These are phyloP conservation scores for Keiferia lycopersicella DNA, from an alignment of 2,888 invertebrate genomes.

Conservation along the genomic window DNA sequence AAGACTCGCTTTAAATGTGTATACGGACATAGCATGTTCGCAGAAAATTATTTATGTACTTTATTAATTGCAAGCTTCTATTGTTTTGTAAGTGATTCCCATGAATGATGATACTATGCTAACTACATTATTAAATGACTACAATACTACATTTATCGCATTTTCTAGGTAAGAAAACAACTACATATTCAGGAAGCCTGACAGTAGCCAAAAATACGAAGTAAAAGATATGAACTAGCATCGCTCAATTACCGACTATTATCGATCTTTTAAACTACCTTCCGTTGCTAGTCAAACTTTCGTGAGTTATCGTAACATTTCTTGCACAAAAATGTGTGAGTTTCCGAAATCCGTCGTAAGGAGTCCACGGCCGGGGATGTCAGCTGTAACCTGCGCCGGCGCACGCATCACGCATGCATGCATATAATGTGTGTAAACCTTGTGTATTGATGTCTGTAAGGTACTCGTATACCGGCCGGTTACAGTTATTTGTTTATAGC, in stretches of 20 bases:
- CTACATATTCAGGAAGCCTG: too few relatives aligned
- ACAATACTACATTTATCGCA: too few relatives aligned
- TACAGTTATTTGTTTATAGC: background rate
- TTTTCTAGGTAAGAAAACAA: too few relatives aligned
- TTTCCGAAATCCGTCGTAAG: conserved; percentile 33
- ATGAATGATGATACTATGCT: background rate
- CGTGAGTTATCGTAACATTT: conserved; percentile 16
- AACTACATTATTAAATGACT: too few relatives aligned
- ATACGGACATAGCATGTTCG: background rate
- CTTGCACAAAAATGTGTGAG: conserved; percentile 19
- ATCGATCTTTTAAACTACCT: background rate
- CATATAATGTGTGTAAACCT: background rate
- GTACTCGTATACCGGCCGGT: background rate
- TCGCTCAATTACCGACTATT: background rate
- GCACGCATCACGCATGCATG: conserved; percentile 22
- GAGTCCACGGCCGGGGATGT: conserved; percentile 39
- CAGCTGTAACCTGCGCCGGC: conserved; percentile 36
- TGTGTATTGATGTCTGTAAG: background rate
- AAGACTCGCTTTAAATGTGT: background rate
- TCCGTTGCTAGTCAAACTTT: background rate
- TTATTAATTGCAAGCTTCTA: background rate
- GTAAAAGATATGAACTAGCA: background rate
- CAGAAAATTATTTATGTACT: background rate
- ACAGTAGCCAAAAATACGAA: too few relatives aligned
- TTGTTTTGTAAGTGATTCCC: conserved; percentile 4